These are phyloP conservation scores for Tetragnatha montana DNA, from an alignment of 2,888 invertebrate species.

Conservation along the genomic window DNA sequence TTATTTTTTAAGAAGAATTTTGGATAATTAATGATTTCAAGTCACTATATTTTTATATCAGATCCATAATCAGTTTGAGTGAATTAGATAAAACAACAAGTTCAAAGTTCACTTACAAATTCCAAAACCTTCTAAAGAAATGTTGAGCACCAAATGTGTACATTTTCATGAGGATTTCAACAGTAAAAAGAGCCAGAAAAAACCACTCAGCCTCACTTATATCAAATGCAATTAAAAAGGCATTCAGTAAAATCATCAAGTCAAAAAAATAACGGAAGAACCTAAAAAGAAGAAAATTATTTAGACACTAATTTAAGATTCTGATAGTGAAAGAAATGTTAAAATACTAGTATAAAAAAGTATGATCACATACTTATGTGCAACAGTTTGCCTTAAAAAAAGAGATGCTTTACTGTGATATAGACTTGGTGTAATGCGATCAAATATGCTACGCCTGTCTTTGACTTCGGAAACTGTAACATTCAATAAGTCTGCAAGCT, in stretches of 20 bases:
- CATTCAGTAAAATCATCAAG: constrained; percentile 77
- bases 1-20: no score
- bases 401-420: constrained; percentile 66
- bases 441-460: constrained; percentile 74
- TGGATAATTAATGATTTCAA: no score
- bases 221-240: constrained; percentile 76
- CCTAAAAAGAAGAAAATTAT: constrained; percentile 73
- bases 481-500: constrained; percentile 77
- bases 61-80: no score
- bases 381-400: constrained; percentile 56
- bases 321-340: not conserved
- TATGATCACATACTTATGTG: constrained; percentile 60
- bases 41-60: no score
- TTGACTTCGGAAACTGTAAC: constrained; percentile 76
- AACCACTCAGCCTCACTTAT: constrained; percentile 77
- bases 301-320: not conserved
- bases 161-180: constrained; percentile 77
- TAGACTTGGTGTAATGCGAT: constrained; percentile 59
- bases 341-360: not conserved
- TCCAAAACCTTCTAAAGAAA: constrained; percentile 77
- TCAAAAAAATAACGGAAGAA: constrained; percentile 77
- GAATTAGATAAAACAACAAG: no score
- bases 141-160: constrained; percentile 76
- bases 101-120: constrained; percentile 75
- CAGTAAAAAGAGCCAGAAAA: constrained; percentile 76